Base-by-base conservation (phyloP, 2,797 vertebrate genomes). In the Cercopithecus hamlyni region DNA sequence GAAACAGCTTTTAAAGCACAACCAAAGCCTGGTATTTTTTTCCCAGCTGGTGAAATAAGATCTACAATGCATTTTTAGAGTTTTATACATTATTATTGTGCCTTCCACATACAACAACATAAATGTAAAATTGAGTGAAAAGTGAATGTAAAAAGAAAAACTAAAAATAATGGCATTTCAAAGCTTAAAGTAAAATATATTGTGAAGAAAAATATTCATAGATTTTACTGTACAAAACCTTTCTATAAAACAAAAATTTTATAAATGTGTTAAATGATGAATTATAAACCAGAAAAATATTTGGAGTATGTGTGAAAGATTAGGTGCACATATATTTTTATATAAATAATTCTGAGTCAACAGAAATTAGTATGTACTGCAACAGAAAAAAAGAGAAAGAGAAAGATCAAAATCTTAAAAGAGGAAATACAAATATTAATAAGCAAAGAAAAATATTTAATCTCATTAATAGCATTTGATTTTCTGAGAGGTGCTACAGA, bases 1-100 rank as follows among this genome's bases (percentile, higher is more conserved):
- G 52, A 83, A 94, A 91, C 83, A 92, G 94, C 41, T 97, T 96
- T 93, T 30, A 87, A 95, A 91, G 52, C 72, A 72, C 15, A 93
- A 58, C 43, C 55, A 86, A 79, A 94, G 80, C 30, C 79, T 52
- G 22, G 33, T 27, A 85, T 80, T 97, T 90, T 82, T 55, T 88
- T 80, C 72, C 79, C 85, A 97, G 87, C 80, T 87, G 83, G 55
- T 61, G 26, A 91, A 96, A 83, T 45, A 91, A 94, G 50, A 14
- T 15, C 39, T 45, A 43, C 22, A 67, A 79, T 36, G 45, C 43
- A 76, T 82, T 91, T 95, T 33, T 73, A 77, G 80, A 61, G 80
- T 64, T 52, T 87, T 88, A 20, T 36, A 57, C 26, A 33, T 89
- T 90, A 39, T 89, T 24, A 91, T 19, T 45, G 27, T 48, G 5